phyloP scores from a whole-genome alignment of 2,888 invertebrate genomes.

The Lithosia quadra region DNA sequence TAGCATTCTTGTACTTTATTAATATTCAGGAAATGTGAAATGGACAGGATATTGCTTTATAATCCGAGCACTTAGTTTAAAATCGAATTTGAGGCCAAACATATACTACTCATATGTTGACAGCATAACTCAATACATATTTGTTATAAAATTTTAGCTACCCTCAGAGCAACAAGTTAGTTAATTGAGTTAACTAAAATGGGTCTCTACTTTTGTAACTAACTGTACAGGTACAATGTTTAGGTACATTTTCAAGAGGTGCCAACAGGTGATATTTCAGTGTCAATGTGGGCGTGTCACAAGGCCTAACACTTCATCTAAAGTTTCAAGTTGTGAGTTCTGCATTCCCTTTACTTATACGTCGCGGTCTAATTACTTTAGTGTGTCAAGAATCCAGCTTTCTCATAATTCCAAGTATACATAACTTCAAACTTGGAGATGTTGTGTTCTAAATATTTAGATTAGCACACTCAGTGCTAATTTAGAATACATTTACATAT shows the following conservation, averaged over 20 bases:
- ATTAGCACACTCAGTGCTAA: not conserved
- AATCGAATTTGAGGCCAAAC: no score
- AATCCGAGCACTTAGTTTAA: no score
- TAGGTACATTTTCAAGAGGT: not conserved
- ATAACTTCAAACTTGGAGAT: not conserved
- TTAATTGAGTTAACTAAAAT: no score
- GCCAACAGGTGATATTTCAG: slow-evolving; percentile 1
- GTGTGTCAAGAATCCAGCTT: not conserved
- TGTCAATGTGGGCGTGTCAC: not conserved
- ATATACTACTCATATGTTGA: no score
- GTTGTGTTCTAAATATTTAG: not conserved
- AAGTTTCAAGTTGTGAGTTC: not conserved
- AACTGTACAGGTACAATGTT: not conserved
- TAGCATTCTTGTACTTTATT: no score
- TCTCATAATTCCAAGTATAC: not conserved
- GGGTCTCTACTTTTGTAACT: no score
- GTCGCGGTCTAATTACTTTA: not conserved
- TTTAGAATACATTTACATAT: no score
- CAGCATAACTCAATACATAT: not conserved
- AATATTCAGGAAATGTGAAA: no score
- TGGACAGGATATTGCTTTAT: no score
- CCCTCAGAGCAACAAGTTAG: not conserved
- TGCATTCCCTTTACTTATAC: not conserved
- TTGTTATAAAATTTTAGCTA: no score
- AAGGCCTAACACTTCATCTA: not conserved